phyloP scores from a whole-genome alignment of 2,797 vertebrate genomes.

The Clarias laeviceps region DNA sequence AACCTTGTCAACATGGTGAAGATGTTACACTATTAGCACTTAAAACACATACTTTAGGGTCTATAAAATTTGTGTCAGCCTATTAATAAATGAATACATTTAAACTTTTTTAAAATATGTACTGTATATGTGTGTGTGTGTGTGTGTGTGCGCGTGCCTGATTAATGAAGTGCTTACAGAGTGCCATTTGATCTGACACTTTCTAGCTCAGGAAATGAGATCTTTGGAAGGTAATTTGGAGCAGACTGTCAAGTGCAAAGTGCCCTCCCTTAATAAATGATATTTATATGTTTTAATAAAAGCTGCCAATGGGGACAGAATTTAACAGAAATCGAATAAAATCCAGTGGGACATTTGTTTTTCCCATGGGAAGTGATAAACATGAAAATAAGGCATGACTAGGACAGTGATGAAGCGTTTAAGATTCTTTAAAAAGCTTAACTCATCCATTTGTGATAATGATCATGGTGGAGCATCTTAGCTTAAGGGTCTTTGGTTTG shows the following conservation, averaged over 20 bases:
- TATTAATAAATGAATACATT: neutral
- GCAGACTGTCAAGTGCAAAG: slow-evolving; percentile 45
- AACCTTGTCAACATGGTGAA: neutral
- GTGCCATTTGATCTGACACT: slow-evolving; percentile 30
- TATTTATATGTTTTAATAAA: slow-evolving; percentile 62
- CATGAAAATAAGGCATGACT: too few species aligned
- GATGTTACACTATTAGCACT: neutral
- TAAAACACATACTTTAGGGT: neutral
- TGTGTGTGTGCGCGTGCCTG: neutral
- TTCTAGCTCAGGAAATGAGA: slow-evolving; percentile 15
- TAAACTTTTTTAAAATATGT: neutral
- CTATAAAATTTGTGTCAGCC: neutral
- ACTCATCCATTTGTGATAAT: neutral
- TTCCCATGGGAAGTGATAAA: neutral
- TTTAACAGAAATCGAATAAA: neutral
- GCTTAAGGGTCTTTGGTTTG: neutral
- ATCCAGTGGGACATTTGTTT: neutral
- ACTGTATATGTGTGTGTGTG: neutral
- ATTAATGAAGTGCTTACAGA: slow-evolving; percentile 9
- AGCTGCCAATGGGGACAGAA: neutral
- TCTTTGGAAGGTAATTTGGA: slow-evolving; percentile 56
- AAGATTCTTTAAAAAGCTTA: neutral
- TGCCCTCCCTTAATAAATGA: slow-evolving; percentile 64
- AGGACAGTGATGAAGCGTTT: neutral
- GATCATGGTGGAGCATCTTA: neutral